Evolutionary conservation across 2,797 vertebrate genomes (phyloP).

Genomic region (Crenichthys baileyi): DNA sequence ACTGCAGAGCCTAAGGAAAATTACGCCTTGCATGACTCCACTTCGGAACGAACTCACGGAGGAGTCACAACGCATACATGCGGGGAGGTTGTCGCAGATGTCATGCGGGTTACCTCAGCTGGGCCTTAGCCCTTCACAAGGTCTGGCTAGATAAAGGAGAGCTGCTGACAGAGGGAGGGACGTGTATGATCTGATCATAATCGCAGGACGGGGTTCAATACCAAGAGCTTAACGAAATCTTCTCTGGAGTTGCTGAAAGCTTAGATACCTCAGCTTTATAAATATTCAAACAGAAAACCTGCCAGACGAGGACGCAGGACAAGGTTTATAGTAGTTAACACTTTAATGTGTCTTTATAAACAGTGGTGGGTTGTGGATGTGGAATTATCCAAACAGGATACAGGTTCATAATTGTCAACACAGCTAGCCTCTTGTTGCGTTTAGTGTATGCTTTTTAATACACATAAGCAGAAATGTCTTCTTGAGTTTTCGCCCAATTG

Average conservation of each 20-base stretch:
- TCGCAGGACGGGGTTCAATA: constrained; percentile 1
- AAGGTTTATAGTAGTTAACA: constrained; percentile 29
- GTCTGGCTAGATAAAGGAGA: constrained; percentile 5
- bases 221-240: constrained; percentile 2
- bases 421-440: too few relatives aligned
- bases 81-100: constrained; percentile 23
- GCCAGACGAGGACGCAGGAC: not conserved
- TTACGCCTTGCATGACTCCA: not conserved
- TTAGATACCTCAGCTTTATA: not conserved
- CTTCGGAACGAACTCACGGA: too few relatives aligned
- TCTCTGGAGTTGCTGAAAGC: not conserved
- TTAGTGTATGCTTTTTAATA: too few relatives aligned
- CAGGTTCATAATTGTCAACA: constrained; percentile 51
- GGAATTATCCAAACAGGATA: constrained; percentile 43
- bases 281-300: constrained; percentile 7
- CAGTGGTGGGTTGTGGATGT: constrained; percentile 15
- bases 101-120: constrained; percentile 16
- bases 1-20: not conserved
- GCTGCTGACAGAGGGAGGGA: not conserved
- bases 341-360: constrained; percentile 44
- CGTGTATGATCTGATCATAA: too few relatives aligned
- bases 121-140: constrained; percentile 1
- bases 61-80: constrained; percentile 20
- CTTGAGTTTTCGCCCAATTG: too few relatives aligned
- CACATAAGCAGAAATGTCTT: too few relatives aligned